phyloP scores from a whole-genome alignment of 2,888 invertebrate genomes.

The Yponomeuta cagnagella region DNA sequence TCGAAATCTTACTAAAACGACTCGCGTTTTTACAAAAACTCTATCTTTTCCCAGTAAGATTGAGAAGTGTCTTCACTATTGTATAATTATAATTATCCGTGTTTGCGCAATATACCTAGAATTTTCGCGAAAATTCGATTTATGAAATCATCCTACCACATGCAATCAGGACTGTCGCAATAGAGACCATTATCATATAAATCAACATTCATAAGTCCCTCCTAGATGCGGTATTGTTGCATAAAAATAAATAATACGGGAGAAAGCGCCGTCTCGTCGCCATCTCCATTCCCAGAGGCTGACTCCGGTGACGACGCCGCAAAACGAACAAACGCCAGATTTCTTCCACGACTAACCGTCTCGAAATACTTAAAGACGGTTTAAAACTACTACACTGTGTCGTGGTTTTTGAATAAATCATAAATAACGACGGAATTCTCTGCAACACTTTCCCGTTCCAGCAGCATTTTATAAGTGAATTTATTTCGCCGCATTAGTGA shows the following conservation, averaged over 20 bases:
- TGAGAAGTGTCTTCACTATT: too few species aligned
- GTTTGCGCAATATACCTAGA: too few species aligned
- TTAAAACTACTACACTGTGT: conserved; percentile 52
- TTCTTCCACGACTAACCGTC: conserved; percentile 46
- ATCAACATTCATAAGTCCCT: conserved; percentile 46
- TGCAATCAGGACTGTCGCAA: conserved; percentile 25
- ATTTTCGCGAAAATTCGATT: too few species aligned
- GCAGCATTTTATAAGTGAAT: neutral
- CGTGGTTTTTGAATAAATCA: conserved; percentile 28
- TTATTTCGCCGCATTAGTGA: neutral
- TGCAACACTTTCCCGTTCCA: conserved; percentile 5
- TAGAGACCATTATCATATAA: conserved; percentile 43
- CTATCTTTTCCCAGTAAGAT: too few species aligned
- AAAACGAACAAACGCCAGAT: conserved; percentile 57
- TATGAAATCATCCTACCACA: too few species aligned
- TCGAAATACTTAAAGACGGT: conserved; percentile 41
- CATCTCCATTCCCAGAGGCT: conserved; percentile 46
- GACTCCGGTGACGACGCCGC: conserved; percentile 35
- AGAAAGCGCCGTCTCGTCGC: conserved; percentile 29
- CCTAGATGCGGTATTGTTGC: conserved; percentile 46
- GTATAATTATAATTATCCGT: too few species aligned
- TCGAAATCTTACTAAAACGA: too few species aligned
- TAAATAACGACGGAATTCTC: conserved; percentile 19
- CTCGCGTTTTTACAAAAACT: too few species aligned
- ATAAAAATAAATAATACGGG: conserved; percentile 43